phyloP scores from a whole-genome alignment of 2,113 vertebrate species.

The Chroicocephalus ridibundus region DNA sequence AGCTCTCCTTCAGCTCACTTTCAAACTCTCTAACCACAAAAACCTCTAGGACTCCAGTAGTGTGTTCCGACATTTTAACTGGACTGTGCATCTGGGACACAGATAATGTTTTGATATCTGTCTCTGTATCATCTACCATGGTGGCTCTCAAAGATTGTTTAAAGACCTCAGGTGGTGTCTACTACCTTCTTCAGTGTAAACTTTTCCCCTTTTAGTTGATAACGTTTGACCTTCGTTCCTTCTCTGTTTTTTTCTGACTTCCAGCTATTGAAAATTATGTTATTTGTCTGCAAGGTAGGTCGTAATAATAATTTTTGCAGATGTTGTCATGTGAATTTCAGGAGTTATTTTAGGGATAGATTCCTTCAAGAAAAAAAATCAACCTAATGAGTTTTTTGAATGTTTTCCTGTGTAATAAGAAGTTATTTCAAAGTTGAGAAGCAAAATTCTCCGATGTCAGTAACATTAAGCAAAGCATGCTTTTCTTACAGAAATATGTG shows the following conservation, averaged over 20 bases:
- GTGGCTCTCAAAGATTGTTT: neutral
- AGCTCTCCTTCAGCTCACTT: neutral
- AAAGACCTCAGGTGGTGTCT: neutral
- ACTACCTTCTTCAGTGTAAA: neutral
- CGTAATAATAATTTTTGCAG: conserved; percentile 3
- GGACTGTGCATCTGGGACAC: neutral
- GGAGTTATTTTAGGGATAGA: neutral
- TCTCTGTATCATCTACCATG: neutral
- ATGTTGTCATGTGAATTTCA: neutral
- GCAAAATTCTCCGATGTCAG: neutral
- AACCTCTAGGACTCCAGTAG: neutral
- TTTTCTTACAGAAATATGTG: neutral
- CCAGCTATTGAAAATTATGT: conserved; percentile 33
- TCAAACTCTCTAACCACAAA: neutral
- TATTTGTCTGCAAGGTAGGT: conserved; percentile 15
- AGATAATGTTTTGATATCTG: neutral
- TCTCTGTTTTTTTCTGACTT: conserved; percentile 25
- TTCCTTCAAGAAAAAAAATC: neutral
- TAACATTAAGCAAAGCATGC: neutral
- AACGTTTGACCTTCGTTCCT: conserved; percentile 1
- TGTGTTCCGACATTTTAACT: neutral
- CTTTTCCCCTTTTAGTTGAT: neutral
- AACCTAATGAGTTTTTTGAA: neutral
- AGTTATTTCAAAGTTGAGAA: neutral
- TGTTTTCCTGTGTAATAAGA: neutral